These are phyloP conservation scores for Cantharis rufa DNA, from an alignment of 2,888 invertebrate species.

Conservation along the genomic window DNA sequence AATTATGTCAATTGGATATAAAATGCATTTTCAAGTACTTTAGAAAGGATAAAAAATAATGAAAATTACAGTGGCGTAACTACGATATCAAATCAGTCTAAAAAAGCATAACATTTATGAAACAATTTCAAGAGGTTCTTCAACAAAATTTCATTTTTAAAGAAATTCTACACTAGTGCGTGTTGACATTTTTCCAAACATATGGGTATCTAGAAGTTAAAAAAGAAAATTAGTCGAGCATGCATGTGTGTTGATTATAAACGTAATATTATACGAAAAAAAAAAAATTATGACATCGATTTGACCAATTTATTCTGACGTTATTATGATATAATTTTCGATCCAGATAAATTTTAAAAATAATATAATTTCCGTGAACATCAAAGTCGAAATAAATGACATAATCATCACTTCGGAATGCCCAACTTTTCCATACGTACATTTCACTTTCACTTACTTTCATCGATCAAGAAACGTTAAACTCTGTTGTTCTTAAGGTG, in stretches of 20 bases:
- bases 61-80: background rate
- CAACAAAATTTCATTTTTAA: too few species aligned
- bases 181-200: too few species aligned
- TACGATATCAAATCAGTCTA: background rate
- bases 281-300: background rate
- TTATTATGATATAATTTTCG: background rate
- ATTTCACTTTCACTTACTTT: conserved; percentile 33
- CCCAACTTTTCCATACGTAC: conserved; percentile 17
- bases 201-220: too few species aligned
- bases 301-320: background rate
- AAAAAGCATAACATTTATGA: background rate
- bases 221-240: too few species aligned
- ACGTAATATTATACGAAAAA: too few species aligned
- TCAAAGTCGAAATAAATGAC: conserved; percentile 12
- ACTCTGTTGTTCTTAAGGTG: conserved; percentile 16
- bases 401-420: conserved; percentile 20
- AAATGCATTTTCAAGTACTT: background rate
- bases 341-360: background rate
- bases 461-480: conserved; percentile 23
- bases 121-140: background rate
- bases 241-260: too few species aligned
- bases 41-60: background rate
- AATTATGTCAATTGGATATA: background rate
- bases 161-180: too few species aligned
- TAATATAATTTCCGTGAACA: conserved; percentile 1